Evolutionary conservation across 1,140 invertebrate species (phyloP).

Genomic region (Drosophila sp.): DNA sequence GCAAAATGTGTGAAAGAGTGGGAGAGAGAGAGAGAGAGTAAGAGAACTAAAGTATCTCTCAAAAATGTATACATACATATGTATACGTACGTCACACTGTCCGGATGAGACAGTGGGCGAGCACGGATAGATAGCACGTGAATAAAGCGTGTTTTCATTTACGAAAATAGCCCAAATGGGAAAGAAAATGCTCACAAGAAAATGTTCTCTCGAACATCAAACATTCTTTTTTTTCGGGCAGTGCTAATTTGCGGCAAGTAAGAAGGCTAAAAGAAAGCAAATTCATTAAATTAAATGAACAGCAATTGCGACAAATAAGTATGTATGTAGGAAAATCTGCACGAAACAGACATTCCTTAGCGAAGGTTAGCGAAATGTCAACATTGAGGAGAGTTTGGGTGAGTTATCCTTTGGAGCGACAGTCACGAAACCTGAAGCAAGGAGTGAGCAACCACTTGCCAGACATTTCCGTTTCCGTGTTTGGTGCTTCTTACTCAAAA

Average conservation of each 20-base stretch:
- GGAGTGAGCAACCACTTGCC: background rate
- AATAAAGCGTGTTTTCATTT: conserved; percentile 56
- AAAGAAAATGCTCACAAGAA: conserved; percentile 25
- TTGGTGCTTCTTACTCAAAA: conserved; percentile 13
- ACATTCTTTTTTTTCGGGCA: background rate
- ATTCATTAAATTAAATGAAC: conserved; percentile 54
- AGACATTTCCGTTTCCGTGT: conserved; percentile 42
- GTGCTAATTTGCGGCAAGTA: background rate
- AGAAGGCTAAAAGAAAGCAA: conserved; percentile 13
- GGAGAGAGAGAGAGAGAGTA: conserved; percentile 11
- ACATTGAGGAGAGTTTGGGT: conserved; percentile 28
- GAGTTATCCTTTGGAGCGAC: conserved; percentile 34
- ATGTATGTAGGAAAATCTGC: conserved; percentile 16
- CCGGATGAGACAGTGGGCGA: conserved; percentile 24
- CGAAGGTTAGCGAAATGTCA: conserved; percentile 64
- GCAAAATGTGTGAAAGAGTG: background rate
- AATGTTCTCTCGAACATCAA: background rate
- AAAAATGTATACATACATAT: too few species aligned
- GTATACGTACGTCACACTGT: conserved; percentile 47
- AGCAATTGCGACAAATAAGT: conserved; percentile 41
- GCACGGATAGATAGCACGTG: conserved; percentile 62
- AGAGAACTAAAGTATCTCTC: background rate
- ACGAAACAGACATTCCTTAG: conserved; percentile 31
- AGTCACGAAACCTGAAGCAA: conserved; percentile 33
- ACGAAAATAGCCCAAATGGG: conserved; percentile 49